Base-by-base conservation (phyloP, 2,888 invertebrate genomes). In the Erebia aethiops region DNA sequence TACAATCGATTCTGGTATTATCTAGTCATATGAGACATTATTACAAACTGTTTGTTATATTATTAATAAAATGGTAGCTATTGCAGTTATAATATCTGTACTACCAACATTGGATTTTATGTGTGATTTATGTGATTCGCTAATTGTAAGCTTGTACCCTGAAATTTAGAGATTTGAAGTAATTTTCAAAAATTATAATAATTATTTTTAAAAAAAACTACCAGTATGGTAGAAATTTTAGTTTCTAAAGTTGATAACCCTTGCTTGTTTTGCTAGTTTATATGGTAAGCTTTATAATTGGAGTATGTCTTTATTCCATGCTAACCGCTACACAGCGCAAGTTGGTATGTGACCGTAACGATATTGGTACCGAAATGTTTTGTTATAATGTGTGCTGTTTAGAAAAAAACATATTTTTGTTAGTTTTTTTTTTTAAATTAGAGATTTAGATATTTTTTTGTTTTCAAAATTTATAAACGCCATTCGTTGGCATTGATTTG, bases 341-440 rank as follows among this genome's bases (percentile, higher is more conserved):
- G 92, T 92, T 84, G 92, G 92, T 92, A 92, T 85, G 92, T 92
- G 60, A 46, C 58, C 46, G 61, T 62, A 64, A 63, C 52, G 18
- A 46, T 64, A 62, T 61, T 69, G 56, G 63, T 67, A 57, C 18
- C 26, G 16, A 18, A 43, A 63, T 68, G 11, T 41, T 18, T n/a
- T 64, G 14, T 54, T 56, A 46, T 41, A n/a, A 57, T 66, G 56
- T 67, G 52, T 67, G 51, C 51, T 67, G 35, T 60, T 60, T 66
- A 21, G 9, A 56, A 41, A 56, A 56, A 52, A 64, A 14, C 7
- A n/a, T 5, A 41, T 18, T 51, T 63, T 26, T 21, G 26, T 41
- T 64, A 35, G 9, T 62, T 16, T 49, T 14, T 16, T 49, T 14
- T n/a, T 63, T 63, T 49, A n/a, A 13, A 26, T 35, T 58, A 52